Conservation (phyloP, 1,140 invertebrate genomes). For the Mercenaria mercenaria region DNA sequence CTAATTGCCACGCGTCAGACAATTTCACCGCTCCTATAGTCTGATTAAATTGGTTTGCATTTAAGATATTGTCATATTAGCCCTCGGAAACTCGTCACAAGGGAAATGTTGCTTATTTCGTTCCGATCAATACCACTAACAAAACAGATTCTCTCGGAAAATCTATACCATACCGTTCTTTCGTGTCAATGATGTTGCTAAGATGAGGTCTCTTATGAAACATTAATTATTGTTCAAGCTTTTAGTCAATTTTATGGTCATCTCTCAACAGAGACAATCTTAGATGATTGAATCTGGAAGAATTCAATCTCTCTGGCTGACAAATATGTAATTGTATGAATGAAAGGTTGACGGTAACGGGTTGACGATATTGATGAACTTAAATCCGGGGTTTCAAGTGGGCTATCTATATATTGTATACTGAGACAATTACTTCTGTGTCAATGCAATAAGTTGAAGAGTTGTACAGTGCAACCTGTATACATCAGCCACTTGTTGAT, state of each 20-base stretch:
- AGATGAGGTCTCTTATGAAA: constrained; percentile 50
- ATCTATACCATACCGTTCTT: constrained; percentile 60
- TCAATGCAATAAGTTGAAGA: too few relatives aligned
- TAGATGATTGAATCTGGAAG: not conserved
- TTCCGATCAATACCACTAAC: constrained; percentile 62
- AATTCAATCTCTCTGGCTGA: not conserved
- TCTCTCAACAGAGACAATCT: constrained; percentile 7
- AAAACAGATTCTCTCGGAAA: constrained; percentile 62
- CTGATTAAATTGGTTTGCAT: constrained; percentile 68
- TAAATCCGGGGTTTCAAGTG: too few relatives aligned
- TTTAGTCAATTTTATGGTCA: constrained; percentile 65
- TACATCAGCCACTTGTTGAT: not conserved
- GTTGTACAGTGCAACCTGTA: not conserved
- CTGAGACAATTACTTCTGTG: too few relatives aligned
- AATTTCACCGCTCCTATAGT: constrained; percentile 49
- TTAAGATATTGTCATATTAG: constrained; percentile 69
- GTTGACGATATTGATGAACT: too few relatives aligned
- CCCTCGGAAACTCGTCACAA: constrained; percentile 63
- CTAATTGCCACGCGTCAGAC: constrained; percentile 59
- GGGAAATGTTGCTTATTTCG: constrained; percentile 68
- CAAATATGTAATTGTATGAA: not conserved
- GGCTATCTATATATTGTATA: too few relatives aligned
- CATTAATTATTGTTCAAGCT: constrained; percentile 66
- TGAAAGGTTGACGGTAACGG: not conserved
- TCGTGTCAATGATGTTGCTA: constrained; percentile 44